Conservation (phyloP, 2,797 vertebrate species). For the Crocodylus rhombifer region DNA sequence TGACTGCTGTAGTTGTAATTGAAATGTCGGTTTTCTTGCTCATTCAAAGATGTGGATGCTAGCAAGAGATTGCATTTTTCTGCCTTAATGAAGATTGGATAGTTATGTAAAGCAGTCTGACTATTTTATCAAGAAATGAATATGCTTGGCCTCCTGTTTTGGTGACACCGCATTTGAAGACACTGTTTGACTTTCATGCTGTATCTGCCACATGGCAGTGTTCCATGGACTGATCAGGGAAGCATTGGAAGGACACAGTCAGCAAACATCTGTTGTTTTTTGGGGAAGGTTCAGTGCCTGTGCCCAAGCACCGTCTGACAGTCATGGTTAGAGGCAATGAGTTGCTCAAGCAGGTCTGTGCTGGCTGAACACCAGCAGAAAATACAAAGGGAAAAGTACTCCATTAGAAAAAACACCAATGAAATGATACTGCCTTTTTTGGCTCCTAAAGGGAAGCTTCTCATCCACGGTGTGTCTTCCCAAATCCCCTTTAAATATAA, state of each 20-base stretch:
- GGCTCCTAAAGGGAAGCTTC: not conserved
- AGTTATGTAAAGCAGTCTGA: not conserved
- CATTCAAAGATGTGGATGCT: constrained; percentile 52
- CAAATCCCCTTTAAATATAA: not conserved
- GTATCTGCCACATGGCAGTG: not conserved
- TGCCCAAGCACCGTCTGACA: not conserved
- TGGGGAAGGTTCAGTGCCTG: not conserved
- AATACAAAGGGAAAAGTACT: not conserved
- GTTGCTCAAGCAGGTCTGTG: not conserved
- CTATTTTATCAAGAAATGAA: not conserved
- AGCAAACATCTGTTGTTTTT: constrained; percentile 36
- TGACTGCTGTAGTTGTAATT: constrained; percentile 23
- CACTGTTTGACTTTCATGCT: constrained; percentile 17
- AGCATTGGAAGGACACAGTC: not conserved
- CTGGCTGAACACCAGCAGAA: not conserved
- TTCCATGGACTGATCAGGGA: not conserved
- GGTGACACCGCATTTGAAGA: constrained; percentile 8
- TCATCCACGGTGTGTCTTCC: not conserved
- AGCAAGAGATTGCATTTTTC: constrained; percentile 26
- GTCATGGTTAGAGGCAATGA: not conserved
- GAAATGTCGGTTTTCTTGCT: constrained; percentile 37
- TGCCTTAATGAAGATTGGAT: constrained; percentile 41
- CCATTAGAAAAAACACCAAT: not conserved
- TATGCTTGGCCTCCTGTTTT: not conserved
- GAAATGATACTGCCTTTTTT: not conserved